phyloP scores from a whole-genome alignment of 2,888 invertebrate species.

The Acrobeloides nanus region DNA sequence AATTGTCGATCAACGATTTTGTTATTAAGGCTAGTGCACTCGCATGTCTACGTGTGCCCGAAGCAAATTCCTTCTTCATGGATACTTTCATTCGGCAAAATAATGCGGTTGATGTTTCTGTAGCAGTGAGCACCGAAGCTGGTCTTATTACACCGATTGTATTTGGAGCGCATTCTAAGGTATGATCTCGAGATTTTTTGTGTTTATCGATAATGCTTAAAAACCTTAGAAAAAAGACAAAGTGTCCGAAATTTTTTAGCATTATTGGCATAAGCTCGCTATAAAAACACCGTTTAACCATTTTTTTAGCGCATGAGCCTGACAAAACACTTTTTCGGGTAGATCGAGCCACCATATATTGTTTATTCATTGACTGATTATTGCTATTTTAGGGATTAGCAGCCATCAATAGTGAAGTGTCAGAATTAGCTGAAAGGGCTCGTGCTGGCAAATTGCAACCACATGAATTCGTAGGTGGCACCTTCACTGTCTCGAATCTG shows the following conservation, averaged over 20 bases:
- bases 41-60: slow-evolving; percentile 56
- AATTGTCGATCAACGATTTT: slow-evolving; percentile 66
- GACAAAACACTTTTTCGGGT: too few relatives aligned
- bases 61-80: slow-evolving; percentile 91
- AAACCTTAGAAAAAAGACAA: background rate
- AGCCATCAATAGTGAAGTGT: slow-evolving; percentile 43
- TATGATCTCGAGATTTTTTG: slow-evolving; percentile 18
- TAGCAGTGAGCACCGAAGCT: slow-evolving; percentile 87
- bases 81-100: slow-evolving; percentile 65
- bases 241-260: background rate
- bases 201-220: background rate
- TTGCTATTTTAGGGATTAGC: slow-evolving; percentile 39
- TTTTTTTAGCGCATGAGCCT: background rate
- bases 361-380: background rate
- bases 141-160: slow-evolving; percentile 96
- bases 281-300: background rate
- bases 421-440: slow-evolving; percentile 39
- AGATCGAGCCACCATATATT: background rate
- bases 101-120: slow-evolving; percentile 76
- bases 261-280: too few relatives aligned
- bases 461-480: slow-evolving; percentile 63
- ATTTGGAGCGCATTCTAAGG: slow-evolving; percentile 59
- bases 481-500: slow-evolving; percentile 63
- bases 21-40: slow-evolving; percentile 65
- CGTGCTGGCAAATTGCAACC: slow-evolving; percentile 63